These are phyloP conservation scores for Lasioglossum albipes DNA, from an alignment of 1,140 invertebrate genomes.

Conservation along the genomic window DNA sequence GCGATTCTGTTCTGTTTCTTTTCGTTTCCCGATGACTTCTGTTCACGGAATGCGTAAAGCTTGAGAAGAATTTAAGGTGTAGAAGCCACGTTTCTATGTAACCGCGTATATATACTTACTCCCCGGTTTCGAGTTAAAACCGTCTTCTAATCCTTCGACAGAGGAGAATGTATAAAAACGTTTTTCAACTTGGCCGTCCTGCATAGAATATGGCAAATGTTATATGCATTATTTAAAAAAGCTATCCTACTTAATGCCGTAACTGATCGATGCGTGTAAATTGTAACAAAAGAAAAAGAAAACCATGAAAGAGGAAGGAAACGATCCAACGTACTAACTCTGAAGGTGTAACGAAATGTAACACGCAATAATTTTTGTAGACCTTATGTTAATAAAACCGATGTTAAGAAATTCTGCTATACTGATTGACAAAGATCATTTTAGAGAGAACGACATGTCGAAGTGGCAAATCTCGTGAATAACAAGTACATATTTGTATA, in stretches of 20 bases:
- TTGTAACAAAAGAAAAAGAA: slow-evolving; percentile 10
- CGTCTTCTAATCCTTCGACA: slow-evolving; percentile 25
- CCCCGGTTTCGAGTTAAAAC: slow-evolving; percentile 16
- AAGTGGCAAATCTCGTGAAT: slow-evolving; percentile 7
- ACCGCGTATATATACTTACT: slow-evolving; percentile 13
- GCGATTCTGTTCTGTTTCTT: neutral
- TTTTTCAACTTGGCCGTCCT: slow-evolving; percentile 53
- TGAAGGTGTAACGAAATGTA: slow-evolving; percentile 34
- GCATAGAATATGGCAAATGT: slow-evolving; percentile 50
- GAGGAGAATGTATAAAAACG: slow-evolving; percentile 38
- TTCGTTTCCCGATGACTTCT: neutral
- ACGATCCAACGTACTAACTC: slow-evolving; percentile 17
- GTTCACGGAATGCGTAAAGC: neutral
- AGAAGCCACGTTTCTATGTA: neutral
- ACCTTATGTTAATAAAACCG: slow-evolving; percentile 46
- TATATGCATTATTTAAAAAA: slow-evolving; percentile 40
- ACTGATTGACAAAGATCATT: slow-evolving; percentile 18
- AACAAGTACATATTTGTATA: neutral
- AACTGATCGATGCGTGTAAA: slow-evolving; percentile 37
- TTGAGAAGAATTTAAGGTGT: neutral
- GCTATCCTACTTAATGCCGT: slow-evolving; percentile 32
- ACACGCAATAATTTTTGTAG: slow-evolving; percentile 50
- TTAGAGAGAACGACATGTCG: neutral
- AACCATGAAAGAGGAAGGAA: neutral
- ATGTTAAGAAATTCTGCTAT: slow-evolving; percentile 36